Evolutionary conservation across 2,113 vertebrate genomes (phyloP).

Genomic region (Myxocyprinus asiaticus): DNA sequence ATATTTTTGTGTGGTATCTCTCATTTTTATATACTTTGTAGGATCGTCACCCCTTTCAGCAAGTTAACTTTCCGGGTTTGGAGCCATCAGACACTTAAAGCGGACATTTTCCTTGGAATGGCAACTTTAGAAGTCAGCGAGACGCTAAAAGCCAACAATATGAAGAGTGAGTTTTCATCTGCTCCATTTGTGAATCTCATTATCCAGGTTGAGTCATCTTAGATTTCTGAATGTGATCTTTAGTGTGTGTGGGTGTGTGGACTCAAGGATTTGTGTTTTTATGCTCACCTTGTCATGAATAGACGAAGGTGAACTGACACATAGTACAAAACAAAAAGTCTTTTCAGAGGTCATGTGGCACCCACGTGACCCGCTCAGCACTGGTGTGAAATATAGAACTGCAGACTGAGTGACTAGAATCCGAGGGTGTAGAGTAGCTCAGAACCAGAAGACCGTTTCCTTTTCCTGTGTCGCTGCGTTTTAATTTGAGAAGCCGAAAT

Average conservation of each 20-base stretch:
- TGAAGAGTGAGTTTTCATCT: constrained; percentile 85
- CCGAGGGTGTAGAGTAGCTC: not conserved
- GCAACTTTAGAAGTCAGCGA: constrained; percentile 89
- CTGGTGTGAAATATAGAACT: not conserved
- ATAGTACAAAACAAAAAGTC: too few relatives aligned
- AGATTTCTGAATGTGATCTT: not conserved
- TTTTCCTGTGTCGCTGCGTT: not conserved
- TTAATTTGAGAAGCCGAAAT: not conserved
- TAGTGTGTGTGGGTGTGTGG: not conserved
- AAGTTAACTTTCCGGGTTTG: constrained; percentile 92
- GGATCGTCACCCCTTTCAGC: constrained; percentile 95
- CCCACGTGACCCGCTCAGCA: too few relatives aligned
- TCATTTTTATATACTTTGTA: constrained; percentile 55
- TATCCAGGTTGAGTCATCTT: not conserved
- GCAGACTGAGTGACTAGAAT: not conserved
- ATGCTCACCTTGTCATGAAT: too few relatives aligned
- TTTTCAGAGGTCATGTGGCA: too few relatives aligned
- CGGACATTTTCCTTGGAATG: constrained; percentile 90
- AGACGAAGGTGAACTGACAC: too few relatives aligned
- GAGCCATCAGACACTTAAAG: constrained; percentile 97
- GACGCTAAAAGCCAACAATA: constrained; percentile 87
- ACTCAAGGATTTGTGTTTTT: not conserved
- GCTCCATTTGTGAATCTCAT: not conserved
- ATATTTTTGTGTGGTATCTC: not conserved
- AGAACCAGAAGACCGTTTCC: not conserved